Evolutionary conservation across 2,797 vertebrate species (phyloP).

Genomic region (Ctenopoma multispine): DNA sequence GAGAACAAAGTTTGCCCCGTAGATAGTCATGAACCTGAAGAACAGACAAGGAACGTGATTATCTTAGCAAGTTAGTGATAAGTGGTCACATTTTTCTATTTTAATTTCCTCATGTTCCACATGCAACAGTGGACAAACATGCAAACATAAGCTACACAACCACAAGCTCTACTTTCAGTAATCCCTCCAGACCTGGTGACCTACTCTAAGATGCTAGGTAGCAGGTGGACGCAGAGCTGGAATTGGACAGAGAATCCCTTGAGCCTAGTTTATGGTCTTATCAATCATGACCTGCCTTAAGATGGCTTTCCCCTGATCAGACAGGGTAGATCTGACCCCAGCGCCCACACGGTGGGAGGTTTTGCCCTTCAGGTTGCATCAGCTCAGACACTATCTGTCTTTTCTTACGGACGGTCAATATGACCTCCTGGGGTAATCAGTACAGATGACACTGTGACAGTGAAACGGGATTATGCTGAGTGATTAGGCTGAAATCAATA

Average conservation of each 20-base stretch:
- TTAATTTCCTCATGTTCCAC: constrained; percentile 12
- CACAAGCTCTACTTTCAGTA: constrained; percentile 70
- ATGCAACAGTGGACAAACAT: neutral
- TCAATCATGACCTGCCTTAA: constrained; percentile 71
- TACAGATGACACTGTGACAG: constrained; percentile 67
- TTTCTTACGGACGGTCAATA: constrained; percentile 64
- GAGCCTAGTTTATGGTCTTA: constrained; percentile 66
- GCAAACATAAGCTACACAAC: constrained; percentile 45
- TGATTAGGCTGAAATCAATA: constrained; percentile 79
- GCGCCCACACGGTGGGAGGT: constrained; percentile 73
- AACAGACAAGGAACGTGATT: constrained; percentile 15
- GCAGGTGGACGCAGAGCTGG: constrained; percentile 59
- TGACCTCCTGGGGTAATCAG: constrained; percentile 49
- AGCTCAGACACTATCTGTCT: constrained; percentile 59
- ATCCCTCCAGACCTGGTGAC: constrained; percentile 66
- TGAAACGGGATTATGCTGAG: constrained; percentile 74
- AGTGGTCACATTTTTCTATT: neutral
- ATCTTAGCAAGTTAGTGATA: neutral
- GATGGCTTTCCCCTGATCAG: constrained; percentile 64
- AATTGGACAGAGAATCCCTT: constrained; percentile 64
- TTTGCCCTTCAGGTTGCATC: constrained; percentile 64
- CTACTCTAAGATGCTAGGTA: constrained; percentile 55
- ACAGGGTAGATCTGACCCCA: constrained; percentile 61
- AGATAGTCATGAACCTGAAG: constrained; percentile 97
- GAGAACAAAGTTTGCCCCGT: constrained; percentile 96